Conservation (phyloP, 2,113 vertebrate genomes). For the Trichechus manatus region DNA sequence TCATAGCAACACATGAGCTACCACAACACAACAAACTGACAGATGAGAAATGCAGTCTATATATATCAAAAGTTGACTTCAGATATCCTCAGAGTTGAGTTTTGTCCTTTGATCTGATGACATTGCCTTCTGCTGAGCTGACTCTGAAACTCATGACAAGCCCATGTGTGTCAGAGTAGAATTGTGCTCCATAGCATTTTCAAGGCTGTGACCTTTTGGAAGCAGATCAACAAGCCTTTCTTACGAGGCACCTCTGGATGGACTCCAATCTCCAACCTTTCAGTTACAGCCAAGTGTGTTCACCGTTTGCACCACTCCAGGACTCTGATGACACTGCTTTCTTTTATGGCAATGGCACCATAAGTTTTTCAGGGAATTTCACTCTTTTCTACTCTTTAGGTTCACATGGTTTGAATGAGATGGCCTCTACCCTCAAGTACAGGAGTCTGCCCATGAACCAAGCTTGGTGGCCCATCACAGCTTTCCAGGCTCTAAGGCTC, state of each 20-base stretch:
- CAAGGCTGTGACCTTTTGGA: background rate
- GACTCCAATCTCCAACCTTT: background rate
- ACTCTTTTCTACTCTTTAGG: too few relatives aligned
- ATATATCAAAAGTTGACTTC: fast-evolving
- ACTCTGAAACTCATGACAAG: background rate
- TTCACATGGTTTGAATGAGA: background rate
- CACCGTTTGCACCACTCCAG: background rate
- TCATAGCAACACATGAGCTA: too few relatives aligned
- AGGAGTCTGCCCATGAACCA: fast-evolving
- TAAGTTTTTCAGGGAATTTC: background rate
- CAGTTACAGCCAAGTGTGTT: background rate
- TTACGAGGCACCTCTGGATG: background rate
- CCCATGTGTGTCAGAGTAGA: too few relatives aligned
- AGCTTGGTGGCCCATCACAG: background rate
- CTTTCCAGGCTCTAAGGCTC: background rate
- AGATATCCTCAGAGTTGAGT: too few relatives aligned
- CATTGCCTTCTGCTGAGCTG: too few relatives aligned
- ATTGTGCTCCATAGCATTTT: too few relatives aligned
- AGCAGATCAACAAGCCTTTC: background rate
- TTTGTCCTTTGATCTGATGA: background rate
- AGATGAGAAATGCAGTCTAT: fast-evolving
- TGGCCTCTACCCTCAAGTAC: too few relatives aligned
- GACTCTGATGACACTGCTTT: background rate
- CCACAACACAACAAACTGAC: too few relatives aligned
- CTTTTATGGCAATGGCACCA: fast-evolving